phyloP scores from a whole-genome alignment of 2,113 vertebrate species.

The Sapajus apella region DNA sequence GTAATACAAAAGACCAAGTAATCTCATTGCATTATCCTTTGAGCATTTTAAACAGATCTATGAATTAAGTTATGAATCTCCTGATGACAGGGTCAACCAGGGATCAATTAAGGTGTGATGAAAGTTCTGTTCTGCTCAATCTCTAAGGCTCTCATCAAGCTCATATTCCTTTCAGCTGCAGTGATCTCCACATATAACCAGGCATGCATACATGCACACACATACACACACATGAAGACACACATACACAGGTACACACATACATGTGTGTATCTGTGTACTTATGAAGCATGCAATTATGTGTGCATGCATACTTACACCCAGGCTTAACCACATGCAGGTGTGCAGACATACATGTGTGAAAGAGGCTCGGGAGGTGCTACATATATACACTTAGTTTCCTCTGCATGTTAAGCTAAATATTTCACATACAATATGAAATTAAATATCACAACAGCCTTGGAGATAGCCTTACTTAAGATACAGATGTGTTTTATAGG shows the following conservation, averaged over 20 bases:
- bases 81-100: background rate
- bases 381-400: background rate
- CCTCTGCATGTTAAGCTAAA: background rate
- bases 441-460: background rate
- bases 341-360: accelerated
- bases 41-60: background rate
- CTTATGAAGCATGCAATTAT: too few species aligned
- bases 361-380: background rate
- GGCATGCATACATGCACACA: too few species aligned
- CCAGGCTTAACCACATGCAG: background rate
- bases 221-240: background rate
- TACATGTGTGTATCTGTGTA: background rate
- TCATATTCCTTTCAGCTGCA: background rate
- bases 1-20: background rate
- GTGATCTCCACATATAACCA: background rate
- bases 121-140: background rate
- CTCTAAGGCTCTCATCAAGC: background rate
- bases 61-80: background rate
- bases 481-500: background rate
- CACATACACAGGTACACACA: background rate
- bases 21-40: background rate
- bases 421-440: background rate
- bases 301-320: accelerated
- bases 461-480: background rate
- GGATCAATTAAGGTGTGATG: background rate